Evolutionary conservation across 2,113 vertebrate species (phyloP).

Genomic region (Mormyrus iriodes): DNA sequence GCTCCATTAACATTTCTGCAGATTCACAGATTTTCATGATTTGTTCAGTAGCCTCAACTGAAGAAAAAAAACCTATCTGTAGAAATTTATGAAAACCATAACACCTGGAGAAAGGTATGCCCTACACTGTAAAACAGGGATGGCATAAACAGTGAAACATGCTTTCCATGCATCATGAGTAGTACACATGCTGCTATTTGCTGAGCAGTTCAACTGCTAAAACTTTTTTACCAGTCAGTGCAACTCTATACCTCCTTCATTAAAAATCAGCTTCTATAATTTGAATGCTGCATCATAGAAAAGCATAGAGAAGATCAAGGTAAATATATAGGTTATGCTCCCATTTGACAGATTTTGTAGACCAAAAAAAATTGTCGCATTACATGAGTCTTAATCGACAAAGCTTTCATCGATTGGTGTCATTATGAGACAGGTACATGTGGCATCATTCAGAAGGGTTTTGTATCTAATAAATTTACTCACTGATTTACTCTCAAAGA

Average conservation of each 20-base stretch:
- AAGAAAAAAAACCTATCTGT: neutral
- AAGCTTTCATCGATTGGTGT: neutral
- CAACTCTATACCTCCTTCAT: too few species aligned
- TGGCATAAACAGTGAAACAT: neutral
- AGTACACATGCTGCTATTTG: neutral
- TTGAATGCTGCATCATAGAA: neutral
- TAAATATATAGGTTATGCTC: neutral
- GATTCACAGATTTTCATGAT: neutral
- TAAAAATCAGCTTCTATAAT: neutral
- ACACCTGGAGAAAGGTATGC: neutral
- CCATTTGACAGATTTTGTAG: neutral
- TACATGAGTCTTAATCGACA: neutral
- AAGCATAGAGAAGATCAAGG: neutral
- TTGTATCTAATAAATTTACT: neutral
- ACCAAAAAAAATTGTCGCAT: neutral
- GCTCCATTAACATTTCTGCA: neutral
- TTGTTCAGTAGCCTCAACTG: neutral
- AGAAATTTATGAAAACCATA: neutral
- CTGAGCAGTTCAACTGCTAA: neutral
- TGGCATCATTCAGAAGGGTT: neutral
- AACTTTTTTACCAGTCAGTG: neutral
- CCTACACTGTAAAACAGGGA: neutral
- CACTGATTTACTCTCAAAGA: neutral
- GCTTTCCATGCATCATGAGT: neutral
- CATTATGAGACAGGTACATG: neutral